These are phyloP conservation scores for Drosophila putrida DNA, from an alignment of 2,888 invertebrate species.

Conservation along the genomic window DNA sequence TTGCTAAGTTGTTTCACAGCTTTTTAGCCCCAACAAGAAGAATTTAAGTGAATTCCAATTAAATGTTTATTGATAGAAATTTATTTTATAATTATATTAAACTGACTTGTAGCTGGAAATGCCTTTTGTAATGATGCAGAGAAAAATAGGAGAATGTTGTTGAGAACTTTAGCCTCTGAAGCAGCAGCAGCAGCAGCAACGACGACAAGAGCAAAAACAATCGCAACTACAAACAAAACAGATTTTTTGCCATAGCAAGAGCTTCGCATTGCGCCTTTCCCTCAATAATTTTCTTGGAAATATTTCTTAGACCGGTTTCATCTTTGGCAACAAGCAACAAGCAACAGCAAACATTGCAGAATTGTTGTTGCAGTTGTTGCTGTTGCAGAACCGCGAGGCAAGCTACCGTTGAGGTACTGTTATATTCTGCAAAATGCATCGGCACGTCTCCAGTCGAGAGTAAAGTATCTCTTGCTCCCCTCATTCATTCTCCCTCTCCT, in stretches of 20 bases:
- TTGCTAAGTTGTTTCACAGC: neutral
- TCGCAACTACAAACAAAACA: conserved; percentile 42
- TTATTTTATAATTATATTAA: conserved; percentile 28
- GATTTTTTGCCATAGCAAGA: conserved; percentile 45
- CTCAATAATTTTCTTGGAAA: conserved; percentile 83
- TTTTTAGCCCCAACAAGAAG: neutral
- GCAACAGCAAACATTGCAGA: conserved; percentile 46
- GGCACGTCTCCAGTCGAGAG: conserved; percentile 52
- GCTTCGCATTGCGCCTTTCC: conserved; percentile 77
- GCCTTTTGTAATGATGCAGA: conserved; percentile 38
- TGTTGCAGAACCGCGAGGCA: conserved; percentile 62
- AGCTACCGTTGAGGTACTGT: conserved; percentile 73
- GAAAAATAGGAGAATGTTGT: conserved; percentile 56
- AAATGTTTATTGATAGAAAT: conserved; percentile 19
- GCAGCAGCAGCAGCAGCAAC: conserved; percentile 1
- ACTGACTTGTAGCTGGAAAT: conserved; percentile 34
- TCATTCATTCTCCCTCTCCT: conserved; percentile 12
- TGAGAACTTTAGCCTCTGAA: conserved; percentile 51
- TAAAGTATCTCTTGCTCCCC: conserved; percentile 10
- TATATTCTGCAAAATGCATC: conserved; percentile 76
- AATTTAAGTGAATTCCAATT: conserved; percentile 24
- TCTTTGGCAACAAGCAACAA: conserved; percentile 54
- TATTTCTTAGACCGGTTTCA: conserved; percentile 79
- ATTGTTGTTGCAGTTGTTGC: conserved; percentile 31
- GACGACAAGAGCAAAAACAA: conserved; percentile 35